Evolutionary conservation across 2,888 invertebrate genomes (phyloP).

Genomic region (Eupithecia abbreviata): DNA sequence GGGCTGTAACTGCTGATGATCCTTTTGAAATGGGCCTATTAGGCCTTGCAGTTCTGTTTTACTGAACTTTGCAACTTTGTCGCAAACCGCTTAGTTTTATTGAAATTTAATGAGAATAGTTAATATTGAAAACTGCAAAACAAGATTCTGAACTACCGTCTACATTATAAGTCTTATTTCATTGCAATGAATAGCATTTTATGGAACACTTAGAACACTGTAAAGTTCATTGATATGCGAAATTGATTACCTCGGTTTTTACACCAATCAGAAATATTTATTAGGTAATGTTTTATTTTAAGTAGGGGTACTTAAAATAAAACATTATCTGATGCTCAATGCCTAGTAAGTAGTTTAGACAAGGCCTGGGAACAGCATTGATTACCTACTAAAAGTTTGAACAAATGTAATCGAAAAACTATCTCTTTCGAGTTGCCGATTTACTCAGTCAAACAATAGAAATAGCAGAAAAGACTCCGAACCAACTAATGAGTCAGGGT

Average conservation of each 20-base stretch:
- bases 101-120: neutral
- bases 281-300: no score
- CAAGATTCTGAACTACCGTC: neutral
- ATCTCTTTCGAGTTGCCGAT: neutral
- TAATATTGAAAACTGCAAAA: neutral
- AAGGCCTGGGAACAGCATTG: neutral
- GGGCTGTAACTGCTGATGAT: constrained; percentile 62
- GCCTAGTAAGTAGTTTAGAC: neutral
- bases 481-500: constrained; percentile 31
- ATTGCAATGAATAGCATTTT: neutral
- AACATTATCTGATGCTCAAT: neutral
- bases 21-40: constrained; percentile 55
- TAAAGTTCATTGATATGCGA: neutral
- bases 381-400: neutral
- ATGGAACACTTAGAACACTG: neutral
- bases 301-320: no score
- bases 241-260: neutral
- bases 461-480: constrained; percentile 13
- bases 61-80: constrained; percentile 21
- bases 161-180: neutral
- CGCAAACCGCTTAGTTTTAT: constrained; percentile 7
- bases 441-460: constrained; percentile 7
- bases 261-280: neutral
- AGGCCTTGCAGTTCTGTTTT: constrained; percentile 22
- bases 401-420: neutral